A percentile compares a stretch with the other conserved stretches of the same genome.
phyloP scores from a whole-genome alignment of 1,140 invertebrate species.

The Nephila pilipes region DNA sequence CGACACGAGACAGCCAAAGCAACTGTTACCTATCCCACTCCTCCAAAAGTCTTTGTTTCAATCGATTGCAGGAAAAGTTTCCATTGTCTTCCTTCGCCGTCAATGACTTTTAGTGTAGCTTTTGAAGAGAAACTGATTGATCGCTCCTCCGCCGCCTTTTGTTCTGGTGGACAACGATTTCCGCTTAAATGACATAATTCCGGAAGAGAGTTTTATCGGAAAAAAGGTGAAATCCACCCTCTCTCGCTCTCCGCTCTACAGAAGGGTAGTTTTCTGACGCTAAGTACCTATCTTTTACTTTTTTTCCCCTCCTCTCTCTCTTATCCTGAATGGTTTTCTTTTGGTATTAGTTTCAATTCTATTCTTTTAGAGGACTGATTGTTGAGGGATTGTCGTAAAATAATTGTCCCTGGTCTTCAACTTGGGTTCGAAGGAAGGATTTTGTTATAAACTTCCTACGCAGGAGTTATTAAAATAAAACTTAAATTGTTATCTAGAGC shows the following conservation, averaged over 20 bases:
- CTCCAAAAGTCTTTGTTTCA: not conserved
- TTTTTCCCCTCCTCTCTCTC: not conserved
- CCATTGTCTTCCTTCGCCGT: constrained; percentile 32
- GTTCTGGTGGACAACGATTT: constrained; percentile 44
- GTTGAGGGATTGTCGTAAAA: not conserved
- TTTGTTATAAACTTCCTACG: too few relatives aligned
- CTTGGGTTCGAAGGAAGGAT: too few relatives aligned
- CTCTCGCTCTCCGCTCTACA: too few relatives aligned
- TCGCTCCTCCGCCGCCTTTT: constrained; percentile 25
- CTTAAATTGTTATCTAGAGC: too few relatives aligned
- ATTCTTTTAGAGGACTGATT: not conserved
- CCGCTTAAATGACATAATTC: constrained; percentile 53
- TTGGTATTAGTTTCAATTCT: not conserved
- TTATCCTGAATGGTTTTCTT: not conserved
- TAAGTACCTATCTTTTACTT: constrained; percentile 27
- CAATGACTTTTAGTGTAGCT: constrained; percentile 31
- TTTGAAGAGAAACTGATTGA: constrained; percentile 36
- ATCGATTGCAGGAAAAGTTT: constrained; percentile 32
- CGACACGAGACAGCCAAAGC: not conserved
- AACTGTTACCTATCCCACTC: constrained; percentile 28
- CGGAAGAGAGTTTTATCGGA: constrained; percentile 46
- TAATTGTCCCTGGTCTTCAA: not conserved
- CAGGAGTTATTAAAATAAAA: too few relatives aligned
- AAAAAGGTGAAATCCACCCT: constrained; percentile 4
- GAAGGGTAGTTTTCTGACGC: not conserved